These are phyloP conservation scores for Tanaodytes sp. DNA, from an alignment of 2,888 invertebrate genomes.

Conservation along the genomic window DNA sequence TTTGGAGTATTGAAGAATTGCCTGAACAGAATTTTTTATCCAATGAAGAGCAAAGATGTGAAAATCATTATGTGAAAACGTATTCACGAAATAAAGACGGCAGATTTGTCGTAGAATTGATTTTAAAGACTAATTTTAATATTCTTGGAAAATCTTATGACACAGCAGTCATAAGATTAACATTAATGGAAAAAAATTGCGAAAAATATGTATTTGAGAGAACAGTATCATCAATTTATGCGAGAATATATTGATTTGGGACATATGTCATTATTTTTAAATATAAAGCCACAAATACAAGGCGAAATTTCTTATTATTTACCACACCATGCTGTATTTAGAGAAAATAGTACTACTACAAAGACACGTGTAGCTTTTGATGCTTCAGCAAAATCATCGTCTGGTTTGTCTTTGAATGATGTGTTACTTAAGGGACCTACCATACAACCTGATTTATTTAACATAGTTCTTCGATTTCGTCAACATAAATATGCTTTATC, in stretches of 20 bases:
- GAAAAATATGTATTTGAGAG: not conserved
- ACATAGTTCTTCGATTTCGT: conserved; percentile 1
- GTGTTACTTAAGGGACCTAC: conserved; percentile 3
- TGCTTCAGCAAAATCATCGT: conserved; percentile 31
- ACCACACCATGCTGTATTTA: conserved; percentile 17
- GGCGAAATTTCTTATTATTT: conserved; percentile 1
- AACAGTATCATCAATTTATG: conserved; percentile 6
- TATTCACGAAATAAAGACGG: too few species aligned
- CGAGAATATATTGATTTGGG: not conserved
- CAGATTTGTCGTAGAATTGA: too few species aligned
- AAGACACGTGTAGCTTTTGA: conserved; percentile 13
- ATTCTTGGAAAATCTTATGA: too few species aligned
- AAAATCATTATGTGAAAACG: too few species aligned
- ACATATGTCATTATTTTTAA: not conserved
- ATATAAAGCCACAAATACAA: not conserved
- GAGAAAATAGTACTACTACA: conserved; percentile 7
- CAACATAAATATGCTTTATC: conserved; percentile 4
- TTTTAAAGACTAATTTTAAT: too few species aligned
- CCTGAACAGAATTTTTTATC: too few species aligned
- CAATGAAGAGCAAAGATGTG: too few species aligned
- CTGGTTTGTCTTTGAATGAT: conserved; percentile 21
- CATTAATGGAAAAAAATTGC: conserved; percentile 3
- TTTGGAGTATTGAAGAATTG: too few species aligned
- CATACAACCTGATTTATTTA: not conserved
- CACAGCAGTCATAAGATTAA: too few species aligned